These are phyloP conservation scores for Capitulum mitella DNA, from an alignment of 2,888 invertebrate species.

Conservation along the genomic window DNA sequence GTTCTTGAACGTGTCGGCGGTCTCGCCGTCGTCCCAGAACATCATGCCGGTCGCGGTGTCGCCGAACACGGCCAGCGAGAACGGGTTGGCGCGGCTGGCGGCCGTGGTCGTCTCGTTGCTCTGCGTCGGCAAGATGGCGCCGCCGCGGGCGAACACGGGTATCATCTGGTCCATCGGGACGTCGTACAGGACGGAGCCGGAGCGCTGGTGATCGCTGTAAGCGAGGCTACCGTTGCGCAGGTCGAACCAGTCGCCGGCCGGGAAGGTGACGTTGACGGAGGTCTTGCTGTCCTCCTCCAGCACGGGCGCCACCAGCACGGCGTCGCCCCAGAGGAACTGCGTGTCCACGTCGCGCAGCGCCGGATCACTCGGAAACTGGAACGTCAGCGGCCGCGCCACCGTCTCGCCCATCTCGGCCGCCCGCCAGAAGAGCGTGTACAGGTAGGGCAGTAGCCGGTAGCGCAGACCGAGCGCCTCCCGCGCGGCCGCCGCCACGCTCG, in stretches of 20 bases:
- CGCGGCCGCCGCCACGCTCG: conserved; percentile 36
- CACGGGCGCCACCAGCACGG: conserved; percentile 42
- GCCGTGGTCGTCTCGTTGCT: conserved; percentile 38
- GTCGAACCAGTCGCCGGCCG: conserved; percentile 40
- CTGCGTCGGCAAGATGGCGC: conserved; percentile 41
- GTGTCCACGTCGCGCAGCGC: conserved; percentile 39
- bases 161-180: conserved; percentile 38
- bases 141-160: conserved; percentile 41
- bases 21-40: conserved; percentile 36
- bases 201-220: neutral
- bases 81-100: conserved; percentile 32
- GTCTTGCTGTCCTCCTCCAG: conserved; percentile 35
- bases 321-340: conserved; percentile 44
- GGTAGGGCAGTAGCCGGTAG: conserved; percentile 47
- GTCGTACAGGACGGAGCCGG: conserved; percentile 5
- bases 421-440: conserved; percentile 46
- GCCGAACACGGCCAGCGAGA: conserved; percentile 32
- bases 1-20: neutral
- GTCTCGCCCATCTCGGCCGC: conserved; percentile 42
- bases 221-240: neutral
- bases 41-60: conserved; percentile 27
- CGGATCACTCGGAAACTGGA: conserved; percentile 40
- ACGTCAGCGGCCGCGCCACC: conserved; percentile 43
- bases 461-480: conserved; percentile 38
- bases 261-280: conserved; percentile 42